phyloP scores from a whole-genome alignment of 2,797 vertebrate species.

The Enteromius viviparus region DNA sequence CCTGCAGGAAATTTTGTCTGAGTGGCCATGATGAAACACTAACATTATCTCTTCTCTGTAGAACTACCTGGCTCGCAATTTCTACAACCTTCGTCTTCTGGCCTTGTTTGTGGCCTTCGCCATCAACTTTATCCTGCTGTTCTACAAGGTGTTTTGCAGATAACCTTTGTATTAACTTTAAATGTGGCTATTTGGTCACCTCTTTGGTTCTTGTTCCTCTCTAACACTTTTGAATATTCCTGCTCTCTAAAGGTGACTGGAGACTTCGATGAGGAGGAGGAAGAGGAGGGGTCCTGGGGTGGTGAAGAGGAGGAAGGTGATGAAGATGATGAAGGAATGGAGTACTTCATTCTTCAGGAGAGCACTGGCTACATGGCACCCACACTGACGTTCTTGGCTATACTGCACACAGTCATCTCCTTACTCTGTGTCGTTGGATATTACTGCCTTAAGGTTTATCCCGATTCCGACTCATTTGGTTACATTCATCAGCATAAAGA shows the following conservation, averaged over 20 bases:
- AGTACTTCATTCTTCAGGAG: constrained; percentile 96
- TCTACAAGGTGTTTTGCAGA: constrained; percentile 90
- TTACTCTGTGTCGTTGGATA: constrained; percentile 93
- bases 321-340: constrained; percentile 87
- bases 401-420: constrained; percentile 93
- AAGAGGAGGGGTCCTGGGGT: constrained; percentile 81
- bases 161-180: neutral
- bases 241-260: constrained; percentile 82
- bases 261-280: constrained; percentile 78
- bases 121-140: constrained; percentile 99
- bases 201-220: constrained; percentile 2
- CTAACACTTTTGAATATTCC: neutral
- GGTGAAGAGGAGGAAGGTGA: constrained; percentile 78
- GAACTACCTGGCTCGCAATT: constrained; percentile 98
- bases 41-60: constrained; percentile 68
- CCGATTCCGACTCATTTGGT: neutral
- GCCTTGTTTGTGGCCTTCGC: constrained; percentile 96
- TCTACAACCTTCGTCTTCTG: constrained; percentile 97
- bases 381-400: constrained; percentile 85
- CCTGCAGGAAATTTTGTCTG: neutral
- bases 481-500: neutral
- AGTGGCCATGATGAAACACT: neutral
- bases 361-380: constrained; percentile 96
- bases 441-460: constrained; percentile 90
- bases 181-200: neutral